These are phyloP conservation scores for Drosophila kanapiae DNA, from an alignment of 1,140 invertebrate genomes.

Conservation along the genomic window DNA sequence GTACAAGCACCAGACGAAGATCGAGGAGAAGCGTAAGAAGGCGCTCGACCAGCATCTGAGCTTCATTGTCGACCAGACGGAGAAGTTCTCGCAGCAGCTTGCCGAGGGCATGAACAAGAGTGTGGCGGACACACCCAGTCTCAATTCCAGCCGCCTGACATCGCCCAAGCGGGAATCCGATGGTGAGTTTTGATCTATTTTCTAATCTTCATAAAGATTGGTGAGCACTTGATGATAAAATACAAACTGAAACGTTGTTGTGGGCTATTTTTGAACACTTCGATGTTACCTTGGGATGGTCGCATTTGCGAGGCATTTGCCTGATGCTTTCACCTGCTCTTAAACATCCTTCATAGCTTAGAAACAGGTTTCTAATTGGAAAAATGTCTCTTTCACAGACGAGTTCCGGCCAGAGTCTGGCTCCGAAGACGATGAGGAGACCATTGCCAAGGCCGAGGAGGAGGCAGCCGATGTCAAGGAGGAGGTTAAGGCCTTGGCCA, in stretches of 20 bases:
- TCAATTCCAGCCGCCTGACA: slow-evolving; percentile 85
- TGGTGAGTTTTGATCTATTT: slow-evolving; percentile 75
- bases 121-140: slow-evolving; percentile 65
- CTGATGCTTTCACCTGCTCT: slow-evolving; percentile 54
- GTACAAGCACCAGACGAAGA: slow-evolving; percentile 95
- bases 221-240: slow-evolving; percentile 76
- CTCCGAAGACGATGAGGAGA: slow-evolving; percentile 96
- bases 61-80: slow-evolving; percentile 99
- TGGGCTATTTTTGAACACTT: slow-evolving; percentile 79
- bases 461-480: slow-evolving; percentile 89
- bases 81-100: slow-evolving; percentile 97
- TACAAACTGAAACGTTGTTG: slow-evolving; percentile 74
- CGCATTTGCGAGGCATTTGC: slow-evolving; percentile 85
- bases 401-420: slow-evolving; percentile 92
- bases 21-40: slow-evolving; percentile 98
- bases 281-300: slow-evolving; percentile 75
- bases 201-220: too few relatives aligned
- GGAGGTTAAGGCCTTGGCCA: slow-evolving; percentile 94
- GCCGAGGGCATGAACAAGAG: slow-evolving; percentile 91
- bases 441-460: slow-evolving; percentile 96
- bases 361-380: neutral
- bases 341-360: accelerated
- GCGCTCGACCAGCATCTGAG: slow-evolving; percentile 98
- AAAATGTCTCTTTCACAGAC: slow-evolving; percentile 85
- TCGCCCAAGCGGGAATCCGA: slow-evolving; percentile 86